Conservation (phyloP, 2,888 invertebrate genomes). For the Altica lythri region DNA sequence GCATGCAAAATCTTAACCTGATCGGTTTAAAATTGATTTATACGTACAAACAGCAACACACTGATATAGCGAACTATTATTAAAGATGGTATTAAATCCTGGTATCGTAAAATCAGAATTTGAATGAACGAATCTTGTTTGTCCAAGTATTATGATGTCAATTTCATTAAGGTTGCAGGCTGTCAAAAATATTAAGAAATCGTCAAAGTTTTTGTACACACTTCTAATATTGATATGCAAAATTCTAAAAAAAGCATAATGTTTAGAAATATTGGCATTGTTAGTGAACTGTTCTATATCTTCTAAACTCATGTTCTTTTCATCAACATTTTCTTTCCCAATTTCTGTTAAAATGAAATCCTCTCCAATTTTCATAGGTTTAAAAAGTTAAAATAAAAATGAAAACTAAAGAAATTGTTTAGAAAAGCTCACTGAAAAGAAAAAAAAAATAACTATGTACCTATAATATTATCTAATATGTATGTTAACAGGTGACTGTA, state of each 20-base stretch:
- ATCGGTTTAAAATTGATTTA: too few species aligned
- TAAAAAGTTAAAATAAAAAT: background rate
- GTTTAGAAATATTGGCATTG: background rate
- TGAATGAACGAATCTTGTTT: slow-evolving; percentile 6
- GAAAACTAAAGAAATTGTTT: background rate
- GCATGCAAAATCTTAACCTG: too few species aligned
- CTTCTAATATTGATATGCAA: background rate
- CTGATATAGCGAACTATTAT: slow-evolving; percentile 1
- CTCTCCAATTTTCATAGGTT: background rate
- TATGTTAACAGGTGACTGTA: too few species aligned
- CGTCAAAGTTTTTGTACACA: slow-evolving; percentile 6
- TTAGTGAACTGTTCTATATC: background rate
- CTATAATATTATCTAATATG: background rate
- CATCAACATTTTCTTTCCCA: slow-evolving; percentile 5
- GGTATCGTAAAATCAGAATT: background rate
- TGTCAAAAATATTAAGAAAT: slow-evolving; percentile 3
- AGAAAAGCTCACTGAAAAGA: slow-evolving; percentile 1
- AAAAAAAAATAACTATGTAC: too few species aligned
- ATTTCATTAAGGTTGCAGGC: too few species aligned
- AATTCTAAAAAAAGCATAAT: background rate
- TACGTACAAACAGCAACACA: slow-evolving; percentile 3
- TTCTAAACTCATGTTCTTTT: background rate
- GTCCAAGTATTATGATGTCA: slow-evolving; percentile 7
- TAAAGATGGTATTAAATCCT: background rate
- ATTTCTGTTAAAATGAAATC: slow-evolving; percentile 5